Base-by-base conservation (phyloP, 2,888 invertebrate genomes). In the Harpalus rubripes region DNA sequence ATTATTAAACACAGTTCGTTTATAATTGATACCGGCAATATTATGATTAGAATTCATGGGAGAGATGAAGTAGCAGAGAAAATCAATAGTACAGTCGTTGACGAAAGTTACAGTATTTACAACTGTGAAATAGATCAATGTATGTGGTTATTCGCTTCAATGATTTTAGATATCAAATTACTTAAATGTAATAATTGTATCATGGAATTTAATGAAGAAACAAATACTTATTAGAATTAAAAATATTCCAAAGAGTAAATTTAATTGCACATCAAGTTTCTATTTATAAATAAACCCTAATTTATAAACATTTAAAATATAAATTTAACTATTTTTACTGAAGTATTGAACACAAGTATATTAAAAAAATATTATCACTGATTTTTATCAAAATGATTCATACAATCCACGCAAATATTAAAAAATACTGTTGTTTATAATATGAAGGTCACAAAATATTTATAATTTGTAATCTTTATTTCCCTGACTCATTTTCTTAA, bases 61-160 rank as follows among this genome's bases (percentile, higher is more conserved):
- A 52, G n/a, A 78, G 56, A 78, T 59, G 78, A 68, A 32, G 32
- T 39, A 81, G 81, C 59, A 74, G 83, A 83, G 84, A 84, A 84
- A 84, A 84, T 84, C 84, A 84, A 84, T 84, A 84, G 84, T 84
- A 84, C 78, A 84, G 61, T 44, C 84, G 8, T 26, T 6, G 16
- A 26, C 22, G 74, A 63, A 78, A 84, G 84, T 84, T 63, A 76
- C 61, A 61, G 6, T 72, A 58, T 72, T 58, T 39, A 39, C 32
- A 5, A 32, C 18, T 41, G 32, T 16, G 22, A 81, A 68, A 81
- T 68, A 52, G 72, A 81, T 81, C 84, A 78, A 78, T 84, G 63
- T 56, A 32, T 83, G 83, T 68, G 84, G 76, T 84, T 78, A 78
- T 59, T 16, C 78, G 84, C 84, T 78, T 84, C 56, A 65, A 52